These are phyloP conservation scores for Porites australiensis DNA, from an alignment of 64 coral and sea anemone genomes.

Conservation along the genomic window DNA sequence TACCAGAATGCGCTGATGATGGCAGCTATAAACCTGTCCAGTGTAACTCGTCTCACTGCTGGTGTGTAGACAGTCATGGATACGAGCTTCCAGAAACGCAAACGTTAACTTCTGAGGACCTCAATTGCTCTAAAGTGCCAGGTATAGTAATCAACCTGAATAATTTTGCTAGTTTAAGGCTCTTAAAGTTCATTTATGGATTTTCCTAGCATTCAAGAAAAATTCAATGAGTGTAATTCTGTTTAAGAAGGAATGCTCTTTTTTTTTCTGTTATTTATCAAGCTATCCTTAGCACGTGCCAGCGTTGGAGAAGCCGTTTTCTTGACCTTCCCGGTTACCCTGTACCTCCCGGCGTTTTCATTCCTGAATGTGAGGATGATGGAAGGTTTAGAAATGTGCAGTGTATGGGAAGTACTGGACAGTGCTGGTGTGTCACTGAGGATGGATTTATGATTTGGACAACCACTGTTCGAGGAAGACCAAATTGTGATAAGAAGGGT, in stretches of 20 bases:
- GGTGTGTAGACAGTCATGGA: conserved; percentile 75
- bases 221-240: too few species aligned
- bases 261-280: not conserved
- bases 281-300: conserved; percentile 11
- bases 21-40: conserved; percentile 62
- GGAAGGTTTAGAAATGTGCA: conserved; percentile 74
- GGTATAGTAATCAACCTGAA: not conserved
- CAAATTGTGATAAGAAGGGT: conserved; percentile 74
- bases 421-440: conserved; percentile 86
- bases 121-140: conserved; percentile 22
- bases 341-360: conserved; percentile 51
- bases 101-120: not conserved
- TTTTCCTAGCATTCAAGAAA: too few species aligned
- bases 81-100: conserved; percentile 53
- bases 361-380: conserved; percentile 73
- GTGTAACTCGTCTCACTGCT: conserved; percentile 61
- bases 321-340: conserved; percentile 52
- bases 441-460: conserved; percentile 77
- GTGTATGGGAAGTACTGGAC: conserved; percentile 50
- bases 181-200: too few species aligned
- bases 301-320: conserved; percentile 49
- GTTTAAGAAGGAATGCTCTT: too few species aligned
- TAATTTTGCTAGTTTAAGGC: too few species aligned
- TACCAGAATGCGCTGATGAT: conserved; percentile 53
- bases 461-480: conserved; percentile 60